These are phyloP conservation scores for Lasioglossum oenotherae DNA, from an alignment of 2,888 invertebrate genomes.

Conservation along the genomic window DNA sequence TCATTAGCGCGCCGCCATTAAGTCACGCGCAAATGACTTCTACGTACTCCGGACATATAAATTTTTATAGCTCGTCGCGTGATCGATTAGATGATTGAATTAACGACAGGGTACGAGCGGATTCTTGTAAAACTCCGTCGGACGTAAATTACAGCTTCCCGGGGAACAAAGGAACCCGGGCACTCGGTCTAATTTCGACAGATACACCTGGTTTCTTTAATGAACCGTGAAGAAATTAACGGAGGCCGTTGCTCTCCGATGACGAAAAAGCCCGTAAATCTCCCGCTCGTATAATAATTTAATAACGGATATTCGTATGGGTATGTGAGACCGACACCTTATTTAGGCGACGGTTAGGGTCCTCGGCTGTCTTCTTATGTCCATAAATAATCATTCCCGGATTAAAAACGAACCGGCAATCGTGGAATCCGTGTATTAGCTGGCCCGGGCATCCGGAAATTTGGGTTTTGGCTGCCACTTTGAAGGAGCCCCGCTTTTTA, in stretches of 20 bases:
- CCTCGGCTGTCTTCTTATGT: conserved; percentile 74
- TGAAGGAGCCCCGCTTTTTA: conserved; percentile 46
- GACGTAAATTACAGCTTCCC: conserved; percentile 33
- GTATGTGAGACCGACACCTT: conserved; percentile 69
- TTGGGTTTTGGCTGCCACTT: conserved; percentile 54
- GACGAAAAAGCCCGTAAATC: conserved; percentile 80
- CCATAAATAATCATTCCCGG: conserved; percentile 81
- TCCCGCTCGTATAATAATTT: conserved; percentile 79
- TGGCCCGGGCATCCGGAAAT: conserved; percentile 61
- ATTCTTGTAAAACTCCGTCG: neutral
- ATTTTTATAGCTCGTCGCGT: neutral
- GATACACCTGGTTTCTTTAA: conserved; percentile 55
- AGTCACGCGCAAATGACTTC: neutral
- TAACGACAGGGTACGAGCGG: neutral
- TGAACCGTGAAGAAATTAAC: conserved; percentile 60
- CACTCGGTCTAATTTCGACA: conserved; percentile 58
- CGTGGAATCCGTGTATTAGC: conserved; percentile 57
- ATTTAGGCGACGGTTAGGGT: conserved; percentile 70
- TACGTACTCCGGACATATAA: neutral
- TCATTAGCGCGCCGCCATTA: neutral
- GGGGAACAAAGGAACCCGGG: conserved; percentile 24
- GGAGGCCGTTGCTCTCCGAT: conserved; percentile 66
- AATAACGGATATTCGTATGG: conserved; percentile 74
- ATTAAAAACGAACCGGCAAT: conserved; percentile 73
- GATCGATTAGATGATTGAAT: conserved; percentile 2